phyloP scores from a whole-genome alignment of 1,140 invertebrate genomes.

The Nebria ingens region DNA sequence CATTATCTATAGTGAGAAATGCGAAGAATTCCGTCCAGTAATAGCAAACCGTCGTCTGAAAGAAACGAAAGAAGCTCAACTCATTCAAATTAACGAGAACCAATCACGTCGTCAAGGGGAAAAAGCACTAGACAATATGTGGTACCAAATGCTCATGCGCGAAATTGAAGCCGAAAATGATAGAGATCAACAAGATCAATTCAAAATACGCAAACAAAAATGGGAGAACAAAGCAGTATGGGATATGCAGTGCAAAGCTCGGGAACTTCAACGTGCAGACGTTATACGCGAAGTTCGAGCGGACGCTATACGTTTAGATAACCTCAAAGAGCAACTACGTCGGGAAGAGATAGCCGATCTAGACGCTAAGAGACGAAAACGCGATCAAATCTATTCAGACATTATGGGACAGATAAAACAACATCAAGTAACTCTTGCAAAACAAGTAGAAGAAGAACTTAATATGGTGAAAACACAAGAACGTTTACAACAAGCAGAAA shows the following conservation, averaged over 20 bases:
- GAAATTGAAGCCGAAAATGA: constrained; percentile 24
- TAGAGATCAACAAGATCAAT: not conserved
- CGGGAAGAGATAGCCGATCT: not conserved
- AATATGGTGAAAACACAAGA: not conserved
- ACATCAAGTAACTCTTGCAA: not conserved
- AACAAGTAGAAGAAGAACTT: not conserved
- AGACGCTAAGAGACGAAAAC: not conserved
- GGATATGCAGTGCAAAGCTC: not conserved
- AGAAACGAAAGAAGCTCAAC: constrained; percentile 28
- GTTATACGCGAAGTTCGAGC: not conserved
- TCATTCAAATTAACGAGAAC: constrained; percentile 33
- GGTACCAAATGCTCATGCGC: constrained; percentile 25
- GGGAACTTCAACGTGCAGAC: constrained; percentile 24
- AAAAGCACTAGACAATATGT: constrained; percentile 28
- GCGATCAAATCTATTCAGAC: not conserved
- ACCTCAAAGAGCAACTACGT: not conserved
- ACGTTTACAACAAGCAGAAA: not conserved
- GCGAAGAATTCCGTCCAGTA: constrained; percentile 23
- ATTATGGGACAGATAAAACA: not conserved
- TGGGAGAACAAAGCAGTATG: not conserved
- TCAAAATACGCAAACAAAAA: not conserved
- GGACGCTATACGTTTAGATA: not conserved
- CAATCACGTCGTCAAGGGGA: constrained; percentile 27
- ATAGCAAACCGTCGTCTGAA: constrained; percentile 22
- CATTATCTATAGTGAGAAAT: constrained; percentile 20